Percentiles rank a stretch among this genome's conserved stretches.
Evolutionary conservation across 1,140 invertebrate species (phyloP).

Genomic region (Olivierus martensii): DNA sequence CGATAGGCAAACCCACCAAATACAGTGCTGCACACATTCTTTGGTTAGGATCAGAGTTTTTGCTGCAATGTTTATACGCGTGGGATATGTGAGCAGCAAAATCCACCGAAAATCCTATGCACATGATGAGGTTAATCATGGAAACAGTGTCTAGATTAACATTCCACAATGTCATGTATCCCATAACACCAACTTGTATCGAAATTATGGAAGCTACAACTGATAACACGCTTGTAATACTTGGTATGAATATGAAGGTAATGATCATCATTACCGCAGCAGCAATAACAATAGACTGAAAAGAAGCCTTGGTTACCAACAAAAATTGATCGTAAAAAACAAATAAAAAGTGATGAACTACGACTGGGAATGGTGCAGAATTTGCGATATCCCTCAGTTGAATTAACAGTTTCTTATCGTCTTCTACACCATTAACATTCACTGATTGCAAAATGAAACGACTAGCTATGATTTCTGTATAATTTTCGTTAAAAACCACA

Average conservation of each 20-base stretch:
- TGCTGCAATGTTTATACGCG: conserved; percentile 70
- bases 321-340: conserved; percentile 92
- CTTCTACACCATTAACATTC: conserved; percentile 74
- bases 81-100: conserved; percentile 95
- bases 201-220: conserved; percentile 89
- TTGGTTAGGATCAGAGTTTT: conserved; percentile 33
- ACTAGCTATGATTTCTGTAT: conserved; percentile 59
- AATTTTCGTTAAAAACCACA: conserved; percentile 61
- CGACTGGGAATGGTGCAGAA: conserved; percentile 62
- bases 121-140: conserved; percentile 98
- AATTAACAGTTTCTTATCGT: conserved; percentile 78
- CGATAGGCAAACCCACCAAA: conserved; percentile 77
- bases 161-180: conserved; percentile 90
- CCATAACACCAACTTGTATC: conserved; percentile 87
- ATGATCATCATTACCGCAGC: conserved; percentile 89
- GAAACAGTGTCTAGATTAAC: conserved; percentile 92
- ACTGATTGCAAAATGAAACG: conserved; percentile 76
- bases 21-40: conserved; percentile 72
- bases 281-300: conserved; percentile 83
- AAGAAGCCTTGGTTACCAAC: conserved; percentile 73
- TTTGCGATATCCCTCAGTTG: conserved; percentile 59
- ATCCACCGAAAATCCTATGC: conserved; percentile 93
- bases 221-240: conserved; percentile 81
- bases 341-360: conserved; percentile 85
- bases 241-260: conserved; percentile 89